phyloP scores from a whole-genome alignment of 2,888 invertebrate species.

The Nomada hirtipes region DNA sequence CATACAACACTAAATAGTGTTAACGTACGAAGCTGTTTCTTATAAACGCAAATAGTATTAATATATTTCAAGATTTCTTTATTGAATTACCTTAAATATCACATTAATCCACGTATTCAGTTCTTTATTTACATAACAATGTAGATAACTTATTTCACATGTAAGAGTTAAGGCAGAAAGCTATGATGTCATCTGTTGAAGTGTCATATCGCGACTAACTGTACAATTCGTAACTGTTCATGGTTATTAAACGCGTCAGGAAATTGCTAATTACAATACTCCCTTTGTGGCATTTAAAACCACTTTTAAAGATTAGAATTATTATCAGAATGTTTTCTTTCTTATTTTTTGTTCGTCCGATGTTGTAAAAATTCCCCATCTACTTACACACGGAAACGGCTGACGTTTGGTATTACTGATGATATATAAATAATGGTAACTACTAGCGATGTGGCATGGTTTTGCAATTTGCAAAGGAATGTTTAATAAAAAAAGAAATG shows the following conservation, averaged over 20 bases:
- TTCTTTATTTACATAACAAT: conserved; percentile 29
- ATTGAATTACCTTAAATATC: background rate
- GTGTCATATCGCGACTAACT: conserved; percentile 48
- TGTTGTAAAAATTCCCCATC: conserved; percentile 19
- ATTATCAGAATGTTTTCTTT: conserved; percentile 1
- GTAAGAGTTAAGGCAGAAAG: conserved; percentile 36
- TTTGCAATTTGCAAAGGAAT: background rate
- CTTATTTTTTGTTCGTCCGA: background rate
- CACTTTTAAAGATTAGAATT: conserved; percentile 16
- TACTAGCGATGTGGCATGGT: background rate
- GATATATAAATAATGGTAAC: background rate
- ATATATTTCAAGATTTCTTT: background rate
- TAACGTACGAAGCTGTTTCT: background rate
- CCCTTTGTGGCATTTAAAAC: background rate
- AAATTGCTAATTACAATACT: conserved; percentile 5
- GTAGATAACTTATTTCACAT: conserved; percentile 20
- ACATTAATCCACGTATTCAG: background rate
- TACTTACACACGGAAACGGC: background rate
- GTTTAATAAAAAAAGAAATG: background rate
- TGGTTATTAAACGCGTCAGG: conserved; percentile 50
- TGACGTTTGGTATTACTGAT: conserved; percentile 20
- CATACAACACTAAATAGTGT: background rate
- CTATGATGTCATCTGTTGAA: conserved; percentile 59
- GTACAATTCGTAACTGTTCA: conserved; percentile 12
- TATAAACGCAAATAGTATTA: background rate